Evolutionary conservation across 2,888 invertebrate species (phyloP), one percentile per base, ranked within the genome.

Genomic region (Mongoloraphidia duomilia): DNA sequence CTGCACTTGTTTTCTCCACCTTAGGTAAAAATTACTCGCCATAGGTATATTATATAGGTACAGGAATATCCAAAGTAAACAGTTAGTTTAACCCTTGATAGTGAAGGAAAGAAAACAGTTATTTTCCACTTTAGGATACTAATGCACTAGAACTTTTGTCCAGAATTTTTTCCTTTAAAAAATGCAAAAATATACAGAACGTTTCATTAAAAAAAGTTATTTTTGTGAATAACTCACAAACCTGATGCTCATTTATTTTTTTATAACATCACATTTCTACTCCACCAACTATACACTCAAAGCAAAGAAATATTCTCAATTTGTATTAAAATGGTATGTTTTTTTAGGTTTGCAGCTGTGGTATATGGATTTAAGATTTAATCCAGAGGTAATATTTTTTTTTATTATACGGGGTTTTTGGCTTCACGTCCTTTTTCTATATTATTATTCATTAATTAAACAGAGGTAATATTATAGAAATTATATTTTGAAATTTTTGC

Each of bases 1-100:
- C 81, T 1, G 62, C 70, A 3, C 63, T 84, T 9, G 74, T 79
- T 48, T 63, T 74, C 38, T 48, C 80, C 8, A 71, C 67, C 55
- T 65, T 76, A 48, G 65, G 76, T 73, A 62, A 60, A 26, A 26
- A 17, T 17, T 40, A 38, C 11, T 38, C 38, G 38, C 3, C 11
- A 8, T 41, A 44, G 44, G 2, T 44, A 45, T 34, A 41, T 3
- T n/a, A n/a, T n/a, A n/a, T n/a, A n/a, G n/a, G n/a, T n/a, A n/a
- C n/a, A n/a, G 3, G 12, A 8, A 3, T 2, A 37, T 41, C 42
- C 26, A 41, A 26, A 14, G 10, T 41, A 17, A 6, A 3, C 42
- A 41, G 5, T 26, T 41, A 41, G 11, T 41, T n/a, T 41, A 17
- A 17, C 13, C 2, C 5, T 11, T 2, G 3, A n/a, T n/a, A n/a